phyloP scores from a whole-genome alignment of 37 sponge, comb jelly and placozoan species.

The Crambe crambe region DNA sequence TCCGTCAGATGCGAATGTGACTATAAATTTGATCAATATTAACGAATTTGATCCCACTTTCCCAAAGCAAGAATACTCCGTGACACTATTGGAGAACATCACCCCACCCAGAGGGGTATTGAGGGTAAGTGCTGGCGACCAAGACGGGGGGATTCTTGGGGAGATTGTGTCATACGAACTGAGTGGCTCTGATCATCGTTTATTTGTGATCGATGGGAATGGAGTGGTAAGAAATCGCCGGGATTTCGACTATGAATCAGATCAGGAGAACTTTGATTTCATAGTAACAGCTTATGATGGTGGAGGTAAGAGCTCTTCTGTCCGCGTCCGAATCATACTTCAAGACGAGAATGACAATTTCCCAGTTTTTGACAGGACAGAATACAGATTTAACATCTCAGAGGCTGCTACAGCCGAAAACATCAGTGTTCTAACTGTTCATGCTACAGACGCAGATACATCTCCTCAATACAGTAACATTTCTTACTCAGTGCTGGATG shows the following conservation, averaged over 20 bases:
- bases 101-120: constrained; percentile 26
- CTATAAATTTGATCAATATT: constrained; percentile 47
- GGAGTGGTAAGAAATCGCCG: constrained; percentile 42
- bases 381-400: constrained; percentile 24
- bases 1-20: constrained; percentile 19
- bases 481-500: constrained; percentile 23
- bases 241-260: constrained; percentile 61
- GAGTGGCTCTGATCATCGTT: neutral
- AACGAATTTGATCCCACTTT: constrained; percentile 53
- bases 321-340: constrained; percentile 28
- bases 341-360: constrained; percentile 59
- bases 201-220: constrained; percentile 26
- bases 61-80: constrained; percentile 9
- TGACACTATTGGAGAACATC: constrained; percentile 31
- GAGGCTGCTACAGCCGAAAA: constrained; percentile 12
- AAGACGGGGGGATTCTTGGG: constrained; percentile 50
- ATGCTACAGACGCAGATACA: constrained; percentile 48
- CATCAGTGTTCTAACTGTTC: constrained; percentile 7
- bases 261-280: constrained; percentile 15
- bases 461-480: constrained; percentile 25
- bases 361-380: constrained; percentile 35
- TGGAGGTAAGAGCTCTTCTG: constrained; percentile 50
- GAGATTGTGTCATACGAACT: constrained; percentile 29
- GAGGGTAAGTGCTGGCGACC: constrained; percentile 29
- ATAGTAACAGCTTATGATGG: constrained; percentile 56